Evolutionary conservation across 2,797 vertebrate species (phyloP), one percentile per base, ranked within the genome.

Genomic region (Numenius phaeopus): DNA sequence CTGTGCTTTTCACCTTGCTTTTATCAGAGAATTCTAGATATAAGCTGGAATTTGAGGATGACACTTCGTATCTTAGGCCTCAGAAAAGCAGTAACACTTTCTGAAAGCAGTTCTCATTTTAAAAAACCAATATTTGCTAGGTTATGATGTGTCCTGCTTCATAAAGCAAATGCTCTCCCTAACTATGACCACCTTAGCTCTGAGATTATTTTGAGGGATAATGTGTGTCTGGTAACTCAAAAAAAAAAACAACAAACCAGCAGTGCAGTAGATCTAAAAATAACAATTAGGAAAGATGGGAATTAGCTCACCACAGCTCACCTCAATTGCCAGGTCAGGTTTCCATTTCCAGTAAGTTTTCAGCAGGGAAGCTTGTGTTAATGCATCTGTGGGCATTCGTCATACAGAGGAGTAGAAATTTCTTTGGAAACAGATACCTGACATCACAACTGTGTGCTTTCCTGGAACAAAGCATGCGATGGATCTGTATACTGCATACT

Each of bases 331-430:
- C 46, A 75, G 44, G 57, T 96, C 54, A 50, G 61, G 61, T 96
- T 96, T 81, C 84, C 69, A 75, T 61, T 97, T 96, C 88, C 95
- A 92, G 93, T 87, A 94, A 96, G 58, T 87, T 87, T 94, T 83
- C 79, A 71, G 49, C 54, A 77, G 75, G 80, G 44, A 59, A 71
- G 49, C 32, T 58, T 49, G 16, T 55, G 39, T 73, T 81, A 85
- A 87, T 50, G 19, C 37, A 30, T 75, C 59, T 65, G 81, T 58
- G 82, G 83, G 55, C 40, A 69, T 64, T 83, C 30, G 40, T 90
- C 46, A 46, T 8, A 15, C 8, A 50, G 40, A n/a, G 32, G 71
- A 92, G 88, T 11, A 93, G 50, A 87, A 71, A 76, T 65, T 21
- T 82, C 26, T 94, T 93, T 91, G 84, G 61, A 91, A 95, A 96